Percentiles rank a stretch among this genome's conserved stretches.
phyloP scores from a whole-genome alignment of 2,888 invertebrate species.

The Terebella lapidaria region DNA sequence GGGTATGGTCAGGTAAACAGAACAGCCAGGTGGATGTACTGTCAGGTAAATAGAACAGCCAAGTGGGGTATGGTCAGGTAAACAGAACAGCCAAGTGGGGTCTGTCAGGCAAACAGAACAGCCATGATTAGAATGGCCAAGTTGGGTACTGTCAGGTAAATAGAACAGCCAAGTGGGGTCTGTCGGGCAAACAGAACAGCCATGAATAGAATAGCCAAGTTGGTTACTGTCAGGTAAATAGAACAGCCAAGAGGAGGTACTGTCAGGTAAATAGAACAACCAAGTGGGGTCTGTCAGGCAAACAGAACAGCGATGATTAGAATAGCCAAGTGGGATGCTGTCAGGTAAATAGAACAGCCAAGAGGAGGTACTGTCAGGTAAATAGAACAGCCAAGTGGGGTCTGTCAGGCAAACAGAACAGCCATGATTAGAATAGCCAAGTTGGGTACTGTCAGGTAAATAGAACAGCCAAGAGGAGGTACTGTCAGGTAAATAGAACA shows the following conservation, averaged over 20 bases:
- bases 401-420: too few relatives aligned
- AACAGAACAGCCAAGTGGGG: neutral
- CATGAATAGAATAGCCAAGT: too few relatives aligned
- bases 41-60: constrained; percentile 80
- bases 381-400: too few relatives aligned
- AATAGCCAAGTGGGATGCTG: neutral
- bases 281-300: too few relatives aligned
- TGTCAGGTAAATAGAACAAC: too few relatives aligned
- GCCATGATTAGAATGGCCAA: too few relatives aligned
- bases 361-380: neutral
- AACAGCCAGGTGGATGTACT: too few relatives aligned
- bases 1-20: too few relatives aligned
- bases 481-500: neutral
- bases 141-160: neutral
- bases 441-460: constrained; percentile 82
- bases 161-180: neutral
- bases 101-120: neutral
- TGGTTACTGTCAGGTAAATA: neutral
- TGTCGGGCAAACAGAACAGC: too few relatives aligned
- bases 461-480: too few relatives aligned
- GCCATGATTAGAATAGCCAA: constrained; percentile 74
- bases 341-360: neutral
- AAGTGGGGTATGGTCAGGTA: constrained; percentile 84
- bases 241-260: neutral
- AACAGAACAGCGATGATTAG: neutral